Conservation (phyloP, 2,888 invertebrate species). For the Brachyptera putata region DNA sequence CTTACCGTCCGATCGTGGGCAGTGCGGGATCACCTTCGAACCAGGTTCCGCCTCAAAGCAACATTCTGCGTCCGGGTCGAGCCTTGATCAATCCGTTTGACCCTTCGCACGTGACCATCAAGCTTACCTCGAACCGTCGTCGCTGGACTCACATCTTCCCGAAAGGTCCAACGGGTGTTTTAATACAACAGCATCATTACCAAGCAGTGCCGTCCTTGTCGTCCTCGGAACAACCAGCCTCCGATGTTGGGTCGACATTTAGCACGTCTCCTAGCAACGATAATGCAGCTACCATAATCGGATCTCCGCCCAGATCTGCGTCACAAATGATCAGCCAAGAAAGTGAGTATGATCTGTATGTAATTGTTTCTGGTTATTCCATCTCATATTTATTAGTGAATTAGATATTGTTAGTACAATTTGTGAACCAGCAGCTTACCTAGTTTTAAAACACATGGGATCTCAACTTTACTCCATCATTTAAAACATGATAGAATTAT, state of each 20-base stretch:
- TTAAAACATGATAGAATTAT: no score
- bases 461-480: no score
- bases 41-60: constrained; percentile 35
- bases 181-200: constrained; percentile 91
- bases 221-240: constrained; percentile 24
- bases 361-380: no score
- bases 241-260: constrained; percentile 22
- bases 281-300: background rate
- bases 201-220: constrained; percentile 68
- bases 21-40: constrained; percentile 52
- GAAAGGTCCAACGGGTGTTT: constrained; percentile 82
- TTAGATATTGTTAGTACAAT: no score
- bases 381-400: no score
- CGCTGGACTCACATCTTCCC: constrained; percentile 99
- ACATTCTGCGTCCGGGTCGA: constrained; percentile 62
- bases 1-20: constrained; percentile 52
- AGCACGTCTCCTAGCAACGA: constrained; percentile 25
- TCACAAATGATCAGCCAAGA: constrained; percentile 50
- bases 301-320: constrained; percentile 40
- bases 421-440: no score
- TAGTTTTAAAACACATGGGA: no score
- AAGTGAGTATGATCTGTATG: constrained; percentile 45
- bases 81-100: constrained; percentile 97
- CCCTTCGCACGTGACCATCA: constrained; percentile 94
- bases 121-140: constrained; percentile 88